Evolutionary conservation across 2,888 invertebrate species (phyloP), one percentile per base, ranked within the genome.

Genomic region (Lasius platythorax): DNA sequence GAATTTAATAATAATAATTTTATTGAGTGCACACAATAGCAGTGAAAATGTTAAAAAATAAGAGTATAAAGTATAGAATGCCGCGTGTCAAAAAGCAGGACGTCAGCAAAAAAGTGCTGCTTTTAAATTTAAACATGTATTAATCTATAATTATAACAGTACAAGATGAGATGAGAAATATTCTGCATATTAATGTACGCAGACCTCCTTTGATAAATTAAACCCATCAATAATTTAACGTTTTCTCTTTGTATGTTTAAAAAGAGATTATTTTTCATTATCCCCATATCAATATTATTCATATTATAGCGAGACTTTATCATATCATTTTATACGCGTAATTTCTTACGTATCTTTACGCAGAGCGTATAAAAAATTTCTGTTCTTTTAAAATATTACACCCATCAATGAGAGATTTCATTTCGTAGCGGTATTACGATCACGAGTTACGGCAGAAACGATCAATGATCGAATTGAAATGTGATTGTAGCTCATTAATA

Each of bases 401-500:
- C 12, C 61, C 61, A 72, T 46, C 46, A 61, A 37, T 5, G 4
- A 33, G 61, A 63, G 28, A 72, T 81, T 81, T 61, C n/a, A 75
- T 82, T 63, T 64, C 56, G 28, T 15, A 63, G 37, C 56, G 58
- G 75, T 83, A 68, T 83, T 64, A 64, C 63, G 73, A 58, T n/a
- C 46, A 63, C 64, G 46, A 50, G 56, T 75, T 67, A 63, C 66
- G 79, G 79, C 56, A 72, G 53, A 74, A 87, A 76, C 85, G 78
- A 56, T 63, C 74, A 61, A 75, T 82, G 85, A 88, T 89, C 81
- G 82, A 78, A 88, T 89, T 87, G 88, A 89, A 89, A 88, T 84
- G 82, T 72, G 87, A 88, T 89, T 88, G 82, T 82, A 87, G 85
- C 87, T 89, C 87, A 89, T 87, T 89, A 86, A 81, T 73, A 73